Percentiles rank a stretch among this genome's conserved stretches.
Evolutionary conservation across 2,797 vertebrate genomes (phyloP).

Genomic region (Aeoliscus strigatus): DNA sequence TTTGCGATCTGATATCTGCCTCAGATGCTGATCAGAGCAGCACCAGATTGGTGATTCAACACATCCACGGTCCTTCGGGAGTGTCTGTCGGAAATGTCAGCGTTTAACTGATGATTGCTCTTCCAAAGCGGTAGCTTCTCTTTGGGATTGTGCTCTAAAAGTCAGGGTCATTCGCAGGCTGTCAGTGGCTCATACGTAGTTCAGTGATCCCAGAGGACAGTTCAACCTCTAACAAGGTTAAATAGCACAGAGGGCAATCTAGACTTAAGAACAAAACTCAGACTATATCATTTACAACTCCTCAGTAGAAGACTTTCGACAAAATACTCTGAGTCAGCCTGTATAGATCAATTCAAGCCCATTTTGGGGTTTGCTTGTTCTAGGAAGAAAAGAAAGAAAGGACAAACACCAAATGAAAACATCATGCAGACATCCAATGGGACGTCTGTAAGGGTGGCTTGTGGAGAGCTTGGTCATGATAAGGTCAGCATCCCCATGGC

Average conservation of each 20-base stretch:
- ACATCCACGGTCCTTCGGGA: constrained; percentile 6
- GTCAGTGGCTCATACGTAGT: constrained; percentile 31
- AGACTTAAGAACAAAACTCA: constrained; percentile 4
- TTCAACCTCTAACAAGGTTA: constrained; percentile 58
- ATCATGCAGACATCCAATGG: constrained; percentile 2
- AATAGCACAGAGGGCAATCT: constrained; percentile 47
- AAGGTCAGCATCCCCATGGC: constrained; percentile 37
- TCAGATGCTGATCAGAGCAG: constrained; percentile 1
- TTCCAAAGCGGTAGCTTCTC: constrained; percentile 21
- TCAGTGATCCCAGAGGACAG: constrained; percentile 49
- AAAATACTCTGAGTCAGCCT: constrained; percentile 9
- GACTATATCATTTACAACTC: constrained; percentile 17
- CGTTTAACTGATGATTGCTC: constrained; percentile 24
- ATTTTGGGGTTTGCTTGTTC: not conserved
- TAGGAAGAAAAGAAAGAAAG: not conserved
- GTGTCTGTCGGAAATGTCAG: constrained; percentile 37
- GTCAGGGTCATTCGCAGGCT: constrained; percentile 29
- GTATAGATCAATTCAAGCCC: constrained; percentile 14
- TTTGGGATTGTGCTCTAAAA: constrained; percentile 31
- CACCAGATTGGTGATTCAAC: constrained; percentile 2
- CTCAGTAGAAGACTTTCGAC: constrained; percentile 13
- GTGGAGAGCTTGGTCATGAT: constrained; percentile 33
- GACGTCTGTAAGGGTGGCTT: not conserved
- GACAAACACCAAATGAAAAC: constrained; percentile 1
- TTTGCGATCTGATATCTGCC: no score